Evolutionary conservation across 2,888 invertebrate genomes (phyloP), one percentile per base, ranked within the genome.

Genomic region (Caenorhabditis sinica): DNA sequence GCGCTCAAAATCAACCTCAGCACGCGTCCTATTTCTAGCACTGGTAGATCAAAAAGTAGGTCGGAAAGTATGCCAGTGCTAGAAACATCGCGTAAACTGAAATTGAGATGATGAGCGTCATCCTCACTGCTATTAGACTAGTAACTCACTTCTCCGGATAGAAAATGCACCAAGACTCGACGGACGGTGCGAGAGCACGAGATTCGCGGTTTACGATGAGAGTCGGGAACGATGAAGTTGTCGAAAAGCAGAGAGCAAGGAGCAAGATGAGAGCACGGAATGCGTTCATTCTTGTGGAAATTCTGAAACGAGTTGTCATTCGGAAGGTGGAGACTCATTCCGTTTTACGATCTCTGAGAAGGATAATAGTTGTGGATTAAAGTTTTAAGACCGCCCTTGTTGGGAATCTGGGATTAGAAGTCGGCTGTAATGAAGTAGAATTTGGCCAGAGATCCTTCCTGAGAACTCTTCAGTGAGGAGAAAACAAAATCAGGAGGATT

Each of bases 101-200:
- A n/a, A n/a, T n/a, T n/a, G n/a, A n/a, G 11, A 49, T n/a, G 9
- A 49, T 17, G n/a, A 49, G 8, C n/a, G 8, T 13, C 3, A 17
- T n/a, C 4, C 13, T 40, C 40, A 9, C 40, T 9, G 11, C 13
- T 45, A 20, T n/a, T 5, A 49, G n/a, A 5, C n/a, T n/a, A n/a
- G n/a, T 25, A 33, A 49, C 65, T 56, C 33, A 87, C 51, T 86
- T 83, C 17, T 84, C 84, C 15, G 86, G 87, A 56, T 87, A 86
- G 68, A 87, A 87, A 51, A 87, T 75, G 76, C 87, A 87, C 86
- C 86, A 87, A 13, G 86, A 84, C 36, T 72, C 77, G 80, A 86
- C 83, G 53, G 87, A 87, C 15, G 87, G 87, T 36, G 85, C 82
- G 25, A 82, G 51, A 45, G 82, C 82, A 60, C 82, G 69, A 17